Percentiles rank a stretch among this genome's conserved stretches.
phyloP scores from a whole-genome alignment of 92 coral and sea anemone species.

The Palythoa grandiflora region DNA sequence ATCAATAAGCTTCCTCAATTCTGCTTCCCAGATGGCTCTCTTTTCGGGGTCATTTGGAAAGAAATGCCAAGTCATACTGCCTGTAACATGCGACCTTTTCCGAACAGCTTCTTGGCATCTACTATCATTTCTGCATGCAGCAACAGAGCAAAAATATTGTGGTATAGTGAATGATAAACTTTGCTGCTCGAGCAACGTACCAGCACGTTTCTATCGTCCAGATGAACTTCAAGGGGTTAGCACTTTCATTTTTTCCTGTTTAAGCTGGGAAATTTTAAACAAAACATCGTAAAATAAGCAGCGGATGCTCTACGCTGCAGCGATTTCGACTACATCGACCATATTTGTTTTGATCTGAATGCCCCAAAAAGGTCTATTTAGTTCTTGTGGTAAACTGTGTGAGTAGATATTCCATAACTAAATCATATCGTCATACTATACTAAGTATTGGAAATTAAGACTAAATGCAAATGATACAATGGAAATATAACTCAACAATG shows the following conservation, averaged over 20 bases:
- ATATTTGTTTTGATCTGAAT: conserved; percentile 10
- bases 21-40: conserved; percentile 11
- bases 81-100: conserved; percentile 22
- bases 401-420: too few species aligned
- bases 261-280: neutral
- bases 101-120: conserved; percentile 1
- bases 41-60: conserved; percentile 19
- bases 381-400: too few species aligned
- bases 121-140: neutral
- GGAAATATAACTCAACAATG: too few species aligned
- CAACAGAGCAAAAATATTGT: conserved; percentile 12
- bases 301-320: neutral
- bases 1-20: neutral
- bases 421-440: too few species aligned
- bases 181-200: conserved; percentile 15
- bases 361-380: neutral
- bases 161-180: neutral
- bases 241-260: conserved; percentile 3
- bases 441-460: too few species aligned
- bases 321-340: neutral
- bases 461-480: too few species aligned
- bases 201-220: conserved; percentile 24
- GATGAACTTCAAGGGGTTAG: conserved; percentile 7
- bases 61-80: neutral
- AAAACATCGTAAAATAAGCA: conserved; percentile 9